phyloP scores from a whole-genome alignment of 2,113 vertebrate genomes.

The Colistium nudipinnis region DNA sequence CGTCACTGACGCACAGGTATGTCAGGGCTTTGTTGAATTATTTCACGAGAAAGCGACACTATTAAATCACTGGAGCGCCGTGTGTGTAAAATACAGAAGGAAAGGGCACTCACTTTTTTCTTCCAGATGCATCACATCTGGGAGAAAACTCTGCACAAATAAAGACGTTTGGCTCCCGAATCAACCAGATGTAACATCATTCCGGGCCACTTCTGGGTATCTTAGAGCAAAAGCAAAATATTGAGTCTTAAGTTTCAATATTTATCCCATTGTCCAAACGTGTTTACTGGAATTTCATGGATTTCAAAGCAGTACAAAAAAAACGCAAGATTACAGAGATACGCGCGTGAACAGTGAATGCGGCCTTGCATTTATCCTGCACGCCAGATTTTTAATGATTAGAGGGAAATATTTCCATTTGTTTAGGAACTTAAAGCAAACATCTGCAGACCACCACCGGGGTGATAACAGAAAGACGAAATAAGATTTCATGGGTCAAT shows the following conservation, averaged over 20 bases:
- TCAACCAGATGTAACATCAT: neutral
- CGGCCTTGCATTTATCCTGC: neutral
- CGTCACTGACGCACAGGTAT: neutral
- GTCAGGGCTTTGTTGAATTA: neutral
- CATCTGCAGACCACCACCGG: slow-evolving; percentile 47
- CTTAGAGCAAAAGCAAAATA: slow-evolving; percentile 18
- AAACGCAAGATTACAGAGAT: slow-evolving; percentile 3
- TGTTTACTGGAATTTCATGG: slow-evolving; percentile 37
- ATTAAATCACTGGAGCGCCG: neutral
- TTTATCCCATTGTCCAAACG: slow-evolving; percentile 19
- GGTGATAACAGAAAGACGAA: slow-evolving; percentile 49
- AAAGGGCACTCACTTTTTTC: neutral
- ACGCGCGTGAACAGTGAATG: slow-evolving; percentile 22
- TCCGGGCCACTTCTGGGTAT: neutral
- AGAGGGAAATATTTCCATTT: slow-evolving; percentile 39
- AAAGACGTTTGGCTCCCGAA: neutral
- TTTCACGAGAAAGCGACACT: neutral
- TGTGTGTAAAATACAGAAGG: neutral
- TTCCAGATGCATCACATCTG: neutral
- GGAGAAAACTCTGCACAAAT: too few relatives aligned
- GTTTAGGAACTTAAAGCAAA: slow-evolving; percentile 22
- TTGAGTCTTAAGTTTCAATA: slow-evolving; percentile 17
- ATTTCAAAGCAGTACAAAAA: too few relatives aligned
- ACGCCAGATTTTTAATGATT: slow-evolving; percentile 41
- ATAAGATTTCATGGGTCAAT: slow-evolving; percentile 61